Percentiles rank a stretch among this genome's conserved stretches.
phyloP scores from a whole-genome alignment of 2,888 invertebrate species.

The Drosophila lutescens region DNA sequence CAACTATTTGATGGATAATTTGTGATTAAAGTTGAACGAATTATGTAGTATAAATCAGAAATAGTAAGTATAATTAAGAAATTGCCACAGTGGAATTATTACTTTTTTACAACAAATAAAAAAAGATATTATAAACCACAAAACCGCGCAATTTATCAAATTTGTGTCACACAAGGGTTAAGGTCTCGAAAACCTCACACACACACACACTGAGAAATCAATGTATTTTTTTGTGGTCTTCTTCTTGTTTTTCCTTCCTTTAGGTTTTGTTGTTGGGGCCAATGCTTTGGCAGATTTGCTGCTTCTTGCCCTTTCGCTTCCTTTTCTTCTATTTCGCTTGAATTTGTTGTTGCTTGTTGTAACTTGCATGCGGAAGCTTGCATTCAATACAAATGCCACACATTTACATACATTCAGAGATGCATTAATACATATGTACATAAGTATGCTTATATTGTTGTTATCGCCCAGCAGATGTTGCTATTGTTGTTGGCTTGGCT shows the following conservation, averaged over 20 bases:
- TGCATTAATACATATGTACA: slow-evolving; percentile 43
- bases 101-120: not conserved
- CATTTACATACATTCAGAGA: slow-evolving; percentile 15
- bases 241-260: slow-evolving; percentile 6
- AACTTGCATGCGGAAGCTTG: slow-evolving; percentile 74
- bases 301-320: slow-evolving; percentile 37
- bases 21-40: not conserved
- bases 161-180: slow-evolving; percentile 28
- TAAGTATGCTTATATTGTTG: slow-evolving; percentile 49
- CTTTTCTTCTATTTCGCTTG: slow-evolving; percentile 26
- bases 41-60: not conserved
- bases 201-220: slow-evolving; percentile 5
- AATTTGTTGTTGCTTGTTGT: slow-evolving; percentile 44
- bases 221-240: slow-evolving; percentile 24
- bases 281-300: not conserved
- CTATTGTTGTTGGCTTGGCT: slow-evolving; percentile 48
- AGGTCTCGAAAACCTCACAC: slow-evolving; percentile 14
- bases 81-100: not conserved
- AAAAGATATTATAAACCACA: slow-evolving; percentile 2
- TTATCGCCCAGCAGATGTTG: slow-evolving; percentile 68
- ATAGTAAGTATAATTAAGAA: not conserved
- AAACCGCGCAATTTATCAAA: slow-evolving; percentile 12
- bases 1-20: slow-evolving; percentile 1
- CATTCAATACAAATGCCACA: slow-evolving; percentile 24
- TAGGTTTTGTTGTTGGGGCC: slow-evolving; percentile 15